phyloP scores from a whole-genome alignment of 2,888 invertebrate species.

The Zeuzera pyrina region DNA sequence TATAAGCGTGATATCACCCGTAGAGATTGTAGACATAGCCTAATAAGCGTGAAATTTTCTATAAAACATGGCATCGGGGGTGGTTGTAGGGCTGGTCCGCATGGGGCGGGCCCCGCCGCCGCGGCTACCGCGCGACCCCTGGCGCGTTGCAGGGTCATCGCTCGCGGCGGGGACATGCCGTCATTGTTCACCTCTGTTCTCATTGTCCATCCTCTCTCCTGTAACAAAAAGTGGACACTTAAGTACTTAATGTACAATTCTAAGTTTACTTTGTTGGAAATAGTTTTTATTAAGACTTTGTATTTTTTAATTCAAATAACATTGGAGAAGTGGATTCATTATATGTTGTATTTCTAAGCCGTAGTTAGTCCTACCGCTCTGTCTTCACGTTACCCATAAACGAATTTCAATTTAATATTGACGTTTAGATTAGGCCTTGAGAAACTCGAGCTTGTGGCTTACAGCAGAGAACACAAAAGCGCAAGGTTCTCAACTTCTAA shows the following conservation, averaged over 20 bases:
- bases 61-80: conserved; percentile 41
- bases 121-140: conserved; percentile 41
- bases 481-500: no score
- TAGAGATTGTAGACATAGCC: conserved; percentile 61
- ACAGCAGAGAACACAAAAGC: no score
- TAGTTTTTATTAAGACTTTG: not conserved
- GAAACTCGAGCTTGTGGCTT: no score
- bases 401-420: no score
- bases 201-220: conserved; percentile 68
- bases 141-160: conserved; percentile 55
- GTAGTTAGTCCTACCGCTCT: no score
- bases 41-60: conserved; percentile 62
- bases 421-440: no score
- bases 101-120: conserved; percentile 28
- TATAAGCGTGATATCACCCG: conserved; percentile 44
- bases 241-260: not conserved
- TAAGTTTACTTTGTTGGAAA: not conserved
- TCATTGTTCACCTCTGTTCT: conserved; percentile 55
- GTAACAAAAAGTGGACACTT: conserved; percentile 37
- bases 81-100: conserved; percentile 22
- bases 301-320: no score
- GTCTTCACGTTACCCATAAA: no score
- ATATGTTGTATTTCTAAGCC: no score
- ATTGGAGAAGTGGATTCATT: no score
- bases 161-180: conserved; percentile 66